Conservation (phyloP, 1,140 invertebrate genomes). For the Drosophila burlai region DNA sequence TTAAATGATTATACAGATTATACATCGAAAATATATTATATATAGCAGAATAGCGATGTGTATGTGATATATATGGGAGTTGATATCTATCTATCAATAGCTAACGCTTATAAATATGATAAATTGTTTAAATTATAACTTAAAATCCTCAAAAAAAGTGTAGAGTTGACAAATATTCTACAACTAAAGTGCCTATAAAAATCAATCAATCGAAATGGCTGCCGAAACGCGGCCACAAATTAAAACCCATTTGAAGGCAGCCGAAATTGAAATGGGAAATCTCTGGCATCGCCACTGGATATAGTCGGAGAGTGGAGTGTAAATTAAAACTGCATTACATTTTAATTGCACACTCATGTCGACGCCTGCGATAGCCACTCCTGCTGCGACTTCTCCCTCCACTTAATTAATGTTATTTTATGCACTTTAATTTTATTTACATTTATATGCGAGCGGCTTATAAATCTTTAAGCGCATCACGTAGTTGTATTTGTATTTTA, state of each 20-base stretch:
- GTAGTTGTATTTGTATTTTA: constrained; percentile 23
- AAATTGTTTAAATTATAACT: too few species aligned
- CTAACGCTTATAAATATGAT: too few species aligned
- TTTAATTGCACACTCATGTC: constrained; percentile 53
- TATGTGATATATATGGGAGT: too few species aligned
- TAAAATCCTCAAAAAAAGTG: too few species aligned
- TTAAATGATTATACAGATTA: too few species aligned
- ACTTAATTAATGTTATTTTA: constrained; percentile 58
- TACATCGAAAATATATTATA: too few species aligned
- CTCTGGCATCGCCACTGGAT: constrained; percentile 2
- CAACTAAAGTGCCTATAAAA: not conserved
- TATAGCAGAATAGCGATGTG: too few species aligned
- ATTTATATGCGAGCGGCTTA: constrained; percentile 19
- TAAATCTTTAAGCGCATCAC: constrained; percentile 46
- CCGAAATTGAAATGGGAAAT: constrained; percentile 9
- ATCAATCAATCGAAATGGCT: not conserved
- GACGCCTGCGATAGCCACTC: constrained; percentile 3
- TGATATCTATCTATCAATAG: too few species aligned
- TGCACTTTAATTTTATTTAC: constrained; percentile 57
- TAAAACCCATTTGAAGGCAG: constrained; percentile 1
- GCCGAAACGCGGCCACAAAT: constrained; percentile 2
- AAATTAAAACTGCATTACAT: constrained; percentile 63
- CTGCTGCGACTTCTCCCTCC: constrained; percentile 10
- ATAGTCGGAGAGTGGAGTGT: constrained; percentile 14
- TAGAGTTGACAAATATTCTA: too few species aligned